Evolutionary conservation across 2,888 invertebrate species (phyloP), one percentile per base, ranked within the genome.

Genomic region (Drosophila neotestacea): DNA sequence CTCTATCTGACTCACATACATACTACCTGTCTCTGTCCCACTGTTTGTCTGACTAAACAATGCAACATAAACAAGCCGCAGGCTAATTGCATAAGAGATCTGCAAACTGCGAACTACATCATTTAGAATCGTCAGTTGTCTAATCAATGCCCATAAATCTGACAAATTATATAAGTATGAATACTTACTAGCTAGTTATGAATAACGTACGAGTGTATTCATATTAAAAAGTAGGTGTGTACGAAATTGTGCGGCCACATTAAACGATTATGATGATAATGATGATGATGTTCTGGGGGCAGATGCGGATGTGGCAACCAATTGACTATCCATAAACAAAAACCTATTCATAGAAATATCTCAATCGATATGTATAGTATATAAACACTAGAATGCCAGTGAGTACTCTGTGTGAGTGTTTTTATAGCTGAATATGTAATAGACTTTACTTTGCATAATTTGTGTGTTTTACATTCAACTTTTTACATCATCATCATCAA

Each of bases 81-180:
- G 77, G 83, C 84, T 81, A 86, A 84, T 83, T 83, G 83, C 83
- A 86, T 51, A 83, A 81, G 59, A 51, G 46, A 50, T 65, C 55
- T 42, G 50, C 51, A 64, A 74, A 50, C 41, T 28, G 56, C 56
- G 42, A 50, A 64, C 58, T 63, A 22, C 72, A 79, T 80, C 80
- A 71, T 51, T 75, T 73, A 82, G 82, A 85, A 85, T 82, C 77
- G 79, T 65, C 73, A 70, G 70, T 79, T 77, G 75, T 62, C 71
- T 70, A 84, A 84, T 84, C 87, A 76, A 47, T 64, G 62, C 6
- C 63, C 80, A 82, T 87, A 87, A 80, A 84, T 84, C 84, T 78
- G 84, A 87, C 85, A 84, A 84, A 84, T 84, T 84, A 85, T 82
- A 87, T 85, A 85, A 84, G 34, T 48, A 54, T 64, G 41, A 54